These are phyloP conservation scores for Hydrocynus forskahlii DNA, from an alignment of 2,797 vertebrate genomes.

Conservation along the genomic window DNA sequence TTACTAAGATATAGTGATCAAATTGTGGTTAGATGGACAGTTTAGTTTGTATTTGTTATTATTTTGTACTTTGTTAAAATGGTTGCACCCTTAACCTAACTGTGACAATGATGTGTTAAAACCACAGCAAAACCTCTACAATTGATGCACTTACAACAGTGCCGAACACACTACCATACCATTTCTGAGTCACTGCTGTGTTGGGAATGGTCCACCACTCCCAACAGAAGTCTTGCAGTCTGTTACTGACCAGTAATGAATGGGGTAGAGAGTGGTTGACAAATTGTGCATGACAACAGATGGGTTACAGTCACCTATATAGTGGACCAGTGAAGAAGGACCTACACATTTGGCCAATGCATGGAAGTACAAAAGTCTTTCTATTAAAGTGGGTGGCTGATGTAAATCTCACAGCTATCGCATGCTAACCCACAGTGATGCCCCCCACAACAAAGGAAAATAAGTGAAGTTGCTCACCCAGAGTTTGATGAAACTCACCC, in stretches of 20 bases:
- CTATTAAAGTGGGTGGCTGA: not conserved
- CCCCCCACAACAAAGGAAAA: constrained; percentile 58
- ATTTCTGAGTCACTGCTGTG: not conserved
- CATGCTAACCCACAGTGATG: constrained; percentile 15
- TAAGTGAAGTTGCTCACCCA: constrained; percentile 78
- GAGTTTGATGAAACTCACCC: constrained; percentile 81
- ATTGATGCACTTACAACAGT: too few relatives aligned
- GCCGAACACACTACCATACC: too few relatives aligned
- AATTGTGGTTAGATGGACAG: too few relatives aligned
- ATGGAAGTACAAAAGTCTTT: not conserved
- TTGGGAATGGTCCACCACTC: not conserved
- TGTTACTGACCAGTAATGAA: too few relatives aligned
- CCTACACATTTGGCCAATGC: not conserved
- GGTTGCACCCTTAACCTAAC: not conserved
- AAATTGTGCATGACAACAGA: not conserved
- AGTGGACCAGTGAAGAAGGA: not conserved
- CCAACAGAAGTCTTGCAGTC: too few relatives aligned
- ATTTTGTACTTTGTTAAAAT: too few relatives aligned
- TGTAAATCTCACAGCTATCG: not conserved
- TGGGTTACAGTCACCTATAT: not conserved
- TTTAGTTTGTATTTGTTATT: too few relatives aligned
- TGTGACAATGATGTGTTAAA: not conserved
- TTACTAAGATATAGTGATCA: too few relatives aligned
- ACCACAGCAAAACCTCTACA: not conserved
- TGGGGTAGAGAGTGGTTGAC: not conserved